Evolutionary conservation across 2,888 invertebrate genomes (phyloP).

Genomic region (Hirtodrosophila duncani): DNA sequence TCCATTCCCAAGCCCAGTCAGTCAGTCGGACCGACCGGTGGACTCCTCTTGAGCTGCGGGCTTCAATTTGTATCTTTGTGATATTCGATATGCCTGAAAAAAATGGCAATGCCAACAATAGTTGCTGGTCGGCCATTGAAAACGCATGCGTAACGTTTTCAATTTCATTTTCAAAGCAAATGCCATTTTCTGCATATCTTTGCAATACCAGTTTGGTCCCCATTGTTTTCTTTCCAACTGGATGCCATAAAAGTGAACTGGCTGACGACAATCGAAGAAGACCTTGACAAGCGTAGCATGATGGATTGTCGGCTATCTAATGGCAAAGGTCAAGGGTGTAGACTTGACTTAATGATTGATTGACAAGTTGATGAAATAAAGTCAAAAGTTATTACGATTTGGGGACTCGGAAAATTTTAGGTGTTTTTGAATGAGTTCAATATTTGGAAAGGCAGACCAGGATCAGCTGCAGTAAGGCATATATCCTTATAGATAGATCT

Average conservation of each 20-base stretch:
- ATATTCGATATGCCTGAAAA: conserved; percentile 57
- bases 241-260: conserved; percentile 57
- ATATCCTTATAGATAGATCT: too few species aligned
- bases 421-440: too few species aligned
- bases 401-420: too few species aligned
- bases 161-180: conserved; percentile 55
- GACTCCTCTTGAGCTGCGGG: too few species aligned
- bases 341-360: too few species aligned
- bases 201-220: background rate
- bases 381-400: too few species aligned
- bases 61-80: conserved; percentile 36
- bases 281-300: conserved; percentile 53
- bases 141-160: conserved; percentile 70
- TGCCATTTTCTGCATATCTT: conserved; percentile 1
- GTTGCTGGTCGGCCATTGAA: conserved; percentile 25
- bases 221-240: background rate
- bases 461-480: too few species aligned
- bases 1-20: conserved; percentile 39
- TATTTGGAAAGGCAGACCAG: too few species aligned
- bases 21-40: too few species aligned
- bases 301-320: too few species aligned
- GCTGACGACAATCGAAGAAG: too few species aligned
- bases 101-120: conserved; percentile 4
- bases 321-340: conserved; percentile 25
- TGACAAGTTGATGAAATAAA: too few species aligned